Conservation (phyloP, 2,797 vertebrate species). For the Pipistrellus nathusii region DNA sequence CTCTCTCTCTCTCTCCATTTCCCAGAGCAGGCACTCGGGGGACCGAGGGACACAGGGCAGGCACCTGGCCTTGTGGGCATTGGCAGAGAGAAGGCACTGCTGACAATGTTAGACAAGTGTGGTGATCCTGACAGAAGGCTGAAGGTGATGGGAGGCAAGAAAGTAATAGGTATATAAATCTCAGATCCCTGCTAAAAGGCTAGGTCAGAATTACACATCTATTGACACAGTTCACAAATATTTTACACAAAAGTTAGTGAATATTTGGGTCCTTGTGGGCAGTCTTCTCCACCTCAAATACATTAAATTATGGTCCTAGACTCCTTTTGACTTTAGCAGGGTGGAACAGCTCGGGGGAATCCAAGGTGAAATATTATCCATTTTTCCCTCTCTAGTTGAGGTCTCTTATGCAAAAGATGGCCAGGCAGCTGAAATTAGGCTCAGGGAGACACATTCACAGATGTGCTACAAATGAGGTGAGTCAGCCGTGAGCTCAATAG, state of each 20-base stretch:
- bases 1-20: neutral
- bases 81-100: neutral
- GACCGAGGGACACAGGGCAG: neutral
- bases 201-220: neutral
- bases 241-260: neutral
- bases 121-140: neutral
- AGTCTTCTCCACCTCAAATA: neutral
- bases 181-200: neutral
- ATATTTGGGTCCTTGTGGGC: no score
- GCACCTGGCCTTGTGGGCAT: neutral
- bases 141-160: neutral
- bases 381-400: neutral
- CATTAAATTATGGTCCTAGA: neutral
- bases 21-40: neutral
- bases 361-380: neutral
- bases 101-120: neutral
- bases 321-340: neutral
- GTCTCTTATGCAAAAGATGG: neutral
- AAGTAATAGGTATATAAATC: neutral
- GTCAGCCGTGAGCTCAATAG: neutral
- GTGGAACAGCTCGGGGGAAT: neutral
- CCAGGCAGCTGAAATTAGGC: neutral
- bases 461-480: neutral
- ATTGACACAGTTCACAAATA: neutral
- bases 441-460: neutral